phyloP scores from a whole-genome alignment of 2,888 invertebrate species.

The Pyrgus malvae region DNA sequence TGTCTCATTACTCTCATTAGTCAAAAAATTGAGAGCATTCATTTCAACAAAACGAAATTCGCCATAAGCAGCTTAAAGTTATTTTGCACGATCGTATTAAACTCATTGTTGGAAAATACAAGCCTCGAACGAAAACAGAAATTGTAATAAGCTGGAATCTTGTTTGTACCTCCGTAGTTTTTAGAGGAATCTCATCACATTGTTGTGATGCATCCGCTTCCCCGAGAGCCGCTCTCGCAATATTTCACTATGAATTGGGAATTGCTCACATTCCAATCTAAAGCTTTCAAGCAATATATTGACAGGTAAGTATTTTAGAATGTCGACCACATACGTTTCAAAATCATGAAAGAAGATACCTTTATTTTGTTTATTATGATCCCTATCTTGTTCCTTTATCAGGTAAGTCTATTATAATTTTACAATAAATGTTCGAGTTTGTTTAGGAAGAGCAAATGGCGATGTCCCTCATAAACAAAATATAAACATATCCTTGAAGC shows the following conservation, averaged over 20 bases:
- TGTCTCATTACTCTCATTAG: no score
- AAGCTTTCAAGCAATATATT: neutral
- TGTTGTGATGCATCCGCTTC: conserved; percentile 46
- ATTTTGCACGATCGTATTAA: conserved; percentile 5
- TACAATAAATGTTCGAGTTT: no score
- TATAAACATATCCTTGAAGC: no score
- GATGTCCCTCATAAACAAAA: no score
- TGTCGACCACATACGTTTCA: no score
- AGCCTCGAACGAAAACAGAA: conserved; percentile 44
- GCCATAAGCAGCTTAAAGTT: conserved; percentile 8
- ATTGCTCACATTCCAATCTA: neutral
- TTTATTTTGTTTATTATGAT: no score
- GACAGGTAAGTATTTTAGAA: neutral
- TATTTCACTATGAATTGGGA: conserved; percentile 54
- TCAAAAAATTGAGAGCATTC: no score
- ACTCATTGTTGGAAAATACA: conserved; percentile 6
- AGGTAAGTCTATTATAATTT: no score
- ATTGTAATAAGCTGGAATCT: conserved; percentile 71
- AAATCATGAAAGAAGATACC: no score
- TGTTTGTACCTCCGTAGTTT: conserved; percentile 56
- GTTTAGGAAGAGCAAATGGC: no score
- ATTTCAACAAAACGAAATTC: conserved; percentile 3
- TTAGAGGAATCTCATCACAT: conserved; percentile 61
- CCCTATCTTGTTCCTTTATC: no score
- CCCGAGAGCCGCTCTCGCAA: conserved; percentile 42